These are phyloP conservation scores for Lithophane socia DNA, from an alignment of 2,888 invertebrate genomes.

Conservation along the genomic window DNA sequence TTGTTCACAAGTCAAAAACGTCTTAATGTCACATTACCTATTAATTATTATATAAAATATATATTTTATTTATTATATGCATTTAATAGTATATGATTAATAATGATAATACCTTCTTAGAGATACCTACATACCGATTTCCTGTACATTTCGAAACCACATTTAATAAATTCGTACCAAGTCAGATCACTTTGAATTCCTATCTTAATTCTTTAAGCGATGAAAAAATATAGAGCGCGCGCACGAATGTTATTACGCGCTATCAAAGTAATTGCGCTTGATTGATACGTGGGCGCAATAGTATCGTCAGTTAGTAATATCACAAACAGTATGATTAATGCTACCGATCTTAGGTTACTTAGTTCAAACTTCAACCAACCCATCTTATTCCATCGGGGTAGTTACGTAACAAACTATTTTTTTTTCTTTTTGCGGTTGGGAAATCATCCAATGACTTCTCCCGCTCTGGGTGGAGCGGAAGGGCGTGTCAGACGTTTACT, in stretches of 20 bases:
- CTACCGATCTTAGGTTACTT: not conserved
- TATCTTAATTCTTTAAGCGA: constrained; percentile 16
- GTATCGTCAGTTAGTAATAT: constrained; percentile 23
- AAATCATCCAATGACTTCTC: no score
- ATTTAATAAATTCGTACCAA: not conserved
- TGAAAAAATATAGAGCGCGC: constrained; percentile 41
- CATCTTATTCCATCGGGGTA: not conserved
- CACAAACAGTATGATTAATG: not conserved
- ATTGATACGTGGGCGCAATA: constrained; percentile 61
- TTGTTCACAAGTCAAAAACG: no score
- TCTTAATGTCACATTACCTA: not conserved
- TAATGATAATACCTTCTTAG: not conserved
- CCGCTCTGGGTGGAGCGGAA: no score
- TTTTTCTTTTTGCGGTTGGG: no score
- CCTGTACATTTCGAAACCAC: not conserved
- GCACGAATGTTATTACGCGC: constrained; percentile 9
- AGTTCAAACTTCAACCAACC: not conserved
- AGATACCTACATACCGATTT: not conserved
- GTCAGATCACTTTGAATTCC: constrained; percentile 14
- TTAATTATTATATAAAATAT: not conserved
- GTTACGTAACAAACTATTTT: no score
- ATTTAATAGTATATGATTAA: not conserved
- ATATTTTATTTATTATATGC: not conserved
- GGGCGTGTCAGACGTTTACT: no score
- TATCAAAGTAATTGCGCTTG: constrained; percentile 54